phyloP scores from a whole-genome alignment of 2,797 vertebrate species.

The Thaleichthys pacificus region DNA sequence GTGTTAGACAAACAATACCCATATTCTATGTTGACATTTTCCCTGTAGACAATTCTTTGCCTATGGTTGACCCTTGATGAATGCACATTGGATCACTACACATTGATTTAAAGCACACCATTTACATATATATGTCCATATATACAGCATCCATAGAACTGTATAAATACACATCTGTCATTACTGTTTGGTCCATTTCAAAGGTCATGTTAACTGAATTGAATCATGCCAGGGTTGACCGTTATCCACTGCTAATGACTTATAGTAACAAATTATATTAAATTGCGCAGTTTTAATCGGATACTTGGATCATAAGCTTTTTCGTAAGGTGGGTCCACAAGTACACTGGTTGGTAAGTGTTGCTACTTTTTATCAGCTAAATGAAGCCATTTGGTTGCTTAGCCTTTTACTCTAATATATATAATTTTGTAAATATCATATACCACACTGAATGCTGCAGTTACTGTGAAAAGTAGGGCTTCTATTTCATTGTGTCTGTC shows the following conservation, averaged over 20 bases:
- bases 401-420: neutral
- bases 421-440: neutral
- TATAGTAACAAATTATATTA: slow-evolving; percentile 38
- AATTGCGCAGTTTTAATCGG: slow-evolving; percentile 51
- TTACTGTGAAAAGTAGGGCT: neutral
- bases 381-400: slow-evolving; percentile 19
- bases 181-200: neutral
- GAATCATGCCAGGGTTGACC: neutral
- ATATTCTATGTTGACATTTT: neutral
- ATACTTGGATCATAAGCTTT: slow-evolving; percentile 58
- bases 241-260: neutral
- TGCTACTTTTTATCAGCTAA: slow-evolving; percentile 60
- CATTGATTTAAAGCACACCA: slow-evolving; percentile 30
- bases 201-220: neutral
- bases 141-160: slow-evolving; percentile 15
- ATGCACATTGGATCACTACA: slow-evolving; percentile 24
- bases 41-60: slow-evolving; percentile 35
- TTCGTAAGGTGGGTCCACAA: slow-evolving; percentile 59
- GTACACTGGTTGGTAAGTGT: slow-evolving; percentile 65
- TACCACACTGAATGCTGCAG: neutral
- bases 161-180: neutral
- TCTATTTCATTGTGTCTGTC: neutral
- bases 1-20: slow-evolving; percentile 14
- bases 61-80: slow-evolving; percentile 27
- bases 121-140: slow-evolving; percentile 20